Conservation (phyloP, 1,140 invertebrate species). For the Procambarus virginalis region DNA sequence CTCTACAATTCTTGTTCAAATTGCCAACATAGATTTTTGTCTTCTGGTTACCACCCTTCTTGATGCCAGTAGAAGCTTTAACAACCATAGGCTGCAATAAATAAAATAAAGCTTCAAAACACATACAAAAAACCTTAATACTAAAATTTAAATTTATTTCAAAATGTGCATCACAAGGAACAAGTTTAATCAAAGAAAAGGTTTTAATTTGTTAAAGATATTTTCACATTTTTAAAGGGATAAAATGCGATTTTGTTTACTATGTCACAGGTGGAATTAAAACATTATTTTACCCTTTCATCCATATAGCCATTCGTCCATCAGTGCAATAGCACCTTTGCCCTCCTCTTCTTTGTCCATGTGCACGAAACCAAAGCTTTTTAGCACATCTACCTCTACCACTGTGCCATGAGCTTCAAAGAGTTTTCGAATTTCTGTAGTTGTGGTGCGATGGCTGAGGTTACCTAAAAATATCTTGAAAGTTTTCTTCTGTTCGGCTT, state of each 20-base stretch:
- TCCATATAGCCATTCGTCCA: slow-evolving; percentile 90
- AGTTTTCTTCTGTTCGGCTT: slow-evolving; percentile 66
- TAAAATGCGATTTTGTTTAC: no score
- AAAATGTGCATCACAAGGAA: no score
- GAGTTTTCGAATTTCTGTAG: slow-evolving; percentile 88
- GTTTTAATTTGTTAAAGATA: no score
- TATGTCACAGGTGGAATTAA: no score
- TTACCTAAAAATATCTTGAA: slow-evolving; percentile 98
- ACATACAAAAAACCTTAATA: no score
- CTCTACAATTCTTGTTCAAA: not conserved
- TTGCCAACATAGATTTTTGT: slow-evolving; percentile 34
- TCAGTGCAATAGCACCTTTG: slow-evolving; percentile 91
- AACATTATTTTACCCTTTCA: slow-evolving; percentile 83
- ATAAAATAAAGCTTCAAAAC: not conserved
- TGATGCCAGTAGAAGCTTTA: slow-evolving; percentile 9
- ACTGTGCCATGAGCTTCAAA: slow-evolving; percentile 97
- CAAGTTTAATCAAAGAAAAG: no score
- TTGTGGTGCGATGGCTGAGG: slow-evolving; percentile 90
- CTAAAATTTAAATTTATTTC: no score
- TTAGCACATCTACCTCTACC: slow-evolving; percentile 95
- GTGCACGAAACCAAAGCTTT: slow-evolving; percentile 98
- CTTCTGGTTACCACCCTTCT: slow-evolving; percentile 1
- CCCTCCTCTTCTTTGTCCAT: slow-evolving; percentile 95
- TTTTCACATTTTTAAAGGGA: no score
- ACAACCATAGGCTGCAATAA: slow-evolving; percentile 23